Conservation (phyloP, 30 jellyfish, hydroid and myxozoan species). For the Chrysaora quinquecirrha region DNA sequence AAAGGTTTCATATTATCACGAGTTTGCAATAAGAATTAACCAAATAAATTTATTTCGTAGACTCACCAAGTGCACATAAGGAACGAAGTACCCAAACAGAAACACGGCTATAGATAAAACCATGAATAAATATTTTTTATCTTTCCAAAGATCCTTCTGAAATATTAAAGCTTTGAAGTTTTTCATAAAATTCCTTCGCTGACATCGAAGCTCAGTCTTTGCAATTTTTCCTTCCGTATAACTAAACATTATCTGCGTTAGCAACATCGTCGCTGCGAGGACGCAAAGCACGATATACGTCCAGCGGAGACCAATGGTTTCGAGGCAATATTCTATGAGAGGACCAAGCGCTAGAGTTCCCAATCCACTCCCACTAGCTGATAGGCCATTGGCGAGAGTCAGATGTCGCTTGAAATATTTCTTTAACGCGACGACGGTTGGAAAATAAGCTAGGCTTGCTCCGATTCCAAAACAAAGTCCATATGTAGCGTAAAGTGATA, state of each 20-base stretch:
- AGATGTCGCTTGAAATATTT: constrained; percentile 57
- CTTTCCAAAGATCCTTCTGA: constrained; percentile 38
- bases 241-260: constrained; percentile 6
- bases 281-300: constrained; percentile 37
- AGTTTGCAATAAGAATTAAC: too few species aligned
- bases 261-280: constrained; percentile 5
- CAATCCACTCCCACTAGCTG: constrained; percentile 80
- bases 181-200: background rate
- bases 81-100: constrained; percentile 66
- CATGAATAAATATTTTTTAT: constrained; percentile 37
- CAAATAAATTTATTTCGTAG: too few species aligned
- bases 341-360: constrained; percentile 65
- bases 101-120: constrained; percentile 59
- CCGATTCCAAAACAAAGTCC: constrained; percentile 72
- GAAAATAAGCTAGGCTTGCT: constrained; percentile 53
- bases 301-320: constrained; percentile 56
- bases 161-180: background rate
- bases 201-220: background rate
- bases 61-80: constrained; percentile 73
- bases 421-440: constrained; percentile 52
- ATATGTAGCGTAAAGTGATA: constrained; percentile 46
- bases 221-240: constrained; percentile 2
- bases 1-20: too few species aligned
- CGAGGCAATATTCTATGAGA: constrained; percentile 23
- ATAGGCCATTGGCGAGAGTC: constrained; percentile 67